Conservation (phyloP, 2,113 vertebrate species). For the Neodon shergylaensis region DNA sequence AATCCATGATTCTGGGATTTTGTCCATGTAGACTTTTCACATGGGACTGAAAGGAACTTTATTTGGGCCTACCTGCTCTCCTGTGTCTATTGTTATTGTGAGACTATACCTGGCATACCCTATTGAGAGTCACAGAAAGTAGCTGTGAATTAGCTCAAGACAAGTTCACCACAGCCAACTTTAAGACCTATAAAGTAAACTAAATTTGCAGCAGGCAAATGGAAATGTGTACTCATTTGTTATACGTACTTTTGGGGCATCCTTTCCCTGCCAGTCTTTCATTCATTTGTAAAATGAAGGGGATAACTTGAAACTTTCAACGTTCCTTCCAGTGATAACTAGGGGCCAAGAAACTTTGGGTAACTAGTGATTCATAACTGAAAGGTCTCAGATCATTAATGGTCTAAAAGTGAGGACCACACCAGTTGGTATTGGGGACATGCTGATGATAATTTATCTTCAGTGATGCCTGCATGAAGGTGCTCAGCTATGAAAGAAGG, state of each 20-base stretch:
- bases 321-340: neutral
- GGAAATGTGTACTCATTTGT: too few relatives aligned
- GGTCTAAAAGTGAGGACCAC: neutral
- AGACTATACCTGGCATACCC: neutral
- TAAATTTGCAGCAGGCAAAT: neutral
- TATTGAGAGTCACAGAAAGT: neutral
- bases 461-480: rapidly evolving
- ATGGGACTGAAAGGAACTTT: neutral
- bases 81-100: neutral
- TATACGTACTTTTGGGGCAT: neutral
- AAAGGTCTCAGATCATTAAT: neutral
- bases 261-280: neutral
- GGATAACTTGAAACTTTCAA: too few relatives aligned
- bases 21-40: neutral
- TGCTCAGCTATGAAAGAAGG: neutral
- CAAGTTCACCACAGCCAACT: neutral
- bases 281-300: neutral
- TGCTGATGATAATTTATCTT: neutral
- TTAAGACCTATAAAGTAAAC: neutral
- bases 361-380: neutral
- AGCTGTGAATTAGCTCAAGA: neutral
- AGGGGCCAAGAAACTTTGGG: neutral
- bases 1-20: neutral
- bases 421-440: neutral
- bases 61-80: neutral